These are phyloP conservation scores for mouse (Mus musculus) DNA, from an alignment of 2,113 vertebrate genomes.

Conservation along the genomic window GRCm39 chr4:73206501-73207000, in stretches of 20 bases:
- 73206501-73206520: no score
- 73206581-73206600: neutral
- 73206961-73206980: no score
- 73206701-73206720: no score
- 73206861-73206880: neutral
- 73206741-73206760: neutral
- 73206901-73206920: no score
- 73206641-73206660: neutral
- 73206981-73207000: no score
- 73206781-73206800: neutral
- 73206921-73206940: no score
- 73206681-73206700: neutral
- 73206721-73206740: no score
- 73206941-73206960: no score
- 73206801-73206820: neutral
- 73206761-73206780: neutral
- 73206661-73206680: neutral
- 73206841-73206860: neutral
- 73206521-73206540: neutral
- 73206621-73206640: neutral
- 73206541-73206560: neutral
- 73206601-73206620: neutral
- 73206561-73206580: neutral
- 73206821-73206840: neutral
- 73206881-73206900: neutral